Evolutionary conservation across 2,113 vertebrate species (phyloP).

Genomic region (Sebastes fasciatus): DNA sequence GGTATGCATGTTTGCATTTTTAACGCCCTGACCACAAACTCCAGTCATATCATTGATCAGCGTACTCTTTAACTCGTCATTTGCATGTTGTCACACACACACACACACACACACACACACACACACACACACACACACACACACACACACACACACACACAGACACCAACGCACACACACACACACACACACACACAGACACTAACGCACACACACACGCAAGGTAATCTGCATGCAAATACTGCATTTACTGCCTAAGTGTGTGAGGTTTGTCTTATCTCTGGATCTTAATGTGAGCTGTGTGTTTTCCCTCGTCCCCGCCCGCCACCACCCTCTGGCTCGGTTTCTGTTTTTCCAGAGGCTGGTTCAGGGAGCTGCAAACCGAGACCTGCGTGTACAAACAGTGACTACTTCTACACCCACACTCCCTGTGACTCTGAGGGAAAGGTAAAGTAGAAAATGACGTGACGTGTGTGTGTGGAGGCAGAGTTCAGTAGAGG

Average conservation of each 20-base stretch:
- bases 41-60: background rate
- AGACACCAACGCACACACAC: no score
- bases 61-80: background rate
- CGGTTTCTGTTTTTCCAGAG: slow-evolving; percentile 67
- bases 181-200: no score
- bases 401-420: slow-evolving; percentile 94
- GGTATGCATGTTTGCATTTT: slow-evolving; percentile 77
- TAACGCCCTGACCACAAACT: background rate
- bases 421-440: slow-evolving; percentile 90
- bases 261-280: slow-evolving; percentile 49
- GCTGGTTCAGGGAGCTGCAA: slow-evolving; percentile 89
- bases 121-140: no score
- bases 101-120: no score
- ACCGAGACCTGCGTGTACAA: slow-evolving; percentile 87
- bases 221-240: slow-evolving; percentile 42
- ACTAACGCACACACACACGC: background rate
- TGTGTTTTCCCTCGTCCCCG: slow-evolving; percentile 42
- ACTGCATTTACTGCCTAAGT: slow-evolving; percentile 36
- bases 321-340: slow-evolving; percentile 18
- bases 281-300: slow-evolving; percentile 63
- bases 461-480: background rate
- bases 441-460: slow-evolving; percentile 85
- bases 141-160: no score
- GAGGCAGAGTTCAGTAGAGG: background rate
- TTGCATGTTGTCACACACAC: background rate